A percentile compares a stretch with the other conserved stretches of the same genome.
Conservation (phyloP, 2,888 invertebrate genomes). For the Trilocha varians region DNA sequence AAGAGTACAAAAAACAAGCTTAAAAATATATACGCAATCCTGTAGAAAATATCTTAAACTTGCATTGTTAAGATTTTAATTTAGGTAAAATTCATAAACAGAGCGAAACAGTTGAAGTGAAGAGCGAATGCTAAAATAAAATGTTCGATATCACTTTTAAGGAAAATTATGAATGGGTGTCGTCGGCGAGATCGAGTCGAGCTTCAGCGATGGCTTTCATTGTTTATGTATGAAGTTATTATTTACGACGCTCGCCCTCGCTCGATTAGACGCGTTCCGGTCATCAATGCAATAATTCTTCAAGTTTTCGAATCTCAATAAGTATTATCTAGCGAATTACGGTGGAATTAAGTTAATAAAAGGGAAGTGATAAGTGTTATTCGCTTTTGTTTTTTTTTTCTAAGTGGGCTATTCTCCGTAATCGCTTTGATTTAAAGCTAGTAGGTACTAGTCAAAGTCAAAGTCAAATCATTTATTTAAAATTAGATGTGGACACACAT, state of each 20-base stretch:
- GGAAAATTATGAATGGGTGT: conserved; percentile 37
- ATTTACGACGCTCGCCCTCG: conserved; percentile 34
- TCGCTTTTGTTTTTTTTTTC: no score
- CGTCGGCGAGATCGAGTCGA: conserved; percentile 25
- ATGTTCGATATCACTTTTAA: conserved; percentile 23
- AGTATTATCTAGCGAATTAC: no score
- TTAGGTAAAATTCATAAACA: not conserved
- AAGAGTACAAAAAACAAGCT: no score
- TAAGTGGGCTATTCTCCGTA: no score
- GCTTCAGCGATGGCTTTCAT: conserved; percentile 34
- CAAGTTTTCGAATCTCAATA: not conserved
- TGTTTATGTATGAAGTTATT: conserved; percentile 63
- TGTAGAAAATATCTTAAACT: not conserved
- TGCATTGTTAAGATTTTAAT: not conserved
- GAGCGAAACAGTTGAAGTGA: not conserved
- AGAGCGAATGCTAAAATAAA: conserved; percentile 6
- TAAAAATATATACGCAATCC: no score
- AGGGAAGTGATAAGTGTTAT: no score
- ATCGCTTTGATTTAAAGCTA: no score
- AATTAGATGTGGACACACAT: no score
- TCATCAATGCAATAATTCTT: not conserved
- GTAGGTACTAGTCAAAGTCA: no score
- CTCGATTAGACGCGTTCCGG: not conserved
- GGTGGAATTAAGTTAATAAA: no score
- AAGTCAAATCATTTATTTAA: no score